These are phyloP conservation scores for Crossaster papposus DNA, from an alignment of 53 echinoderm and acorn worm genomes.

Conservation along the genomic window DNA sequence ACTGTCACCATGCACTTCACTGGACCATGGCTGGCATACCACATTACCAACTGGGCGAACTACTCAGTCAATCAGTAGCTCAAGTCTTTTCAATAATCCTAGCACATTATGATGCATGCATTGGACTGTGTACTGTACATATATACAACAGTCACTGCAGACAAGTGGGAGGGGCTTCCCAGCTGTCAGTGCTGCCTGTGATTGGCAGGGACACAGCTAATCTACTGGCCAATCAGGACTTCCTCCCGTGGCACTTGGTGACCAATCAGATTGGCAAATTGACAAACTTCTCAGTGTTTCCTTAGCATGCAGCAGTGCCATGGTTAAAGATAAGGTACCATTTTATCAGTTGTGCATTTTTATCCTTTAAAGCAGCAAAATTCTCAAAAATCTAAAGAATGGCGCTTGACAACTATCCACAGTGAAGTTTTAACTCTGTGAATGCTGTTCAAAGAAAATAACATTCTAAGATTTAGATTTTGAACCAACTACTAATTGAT, in stretches of 20 bases:
- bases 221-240: slow-evolving; percentile 43
- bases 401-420: no score
- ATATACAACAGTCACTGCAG: not conserved
- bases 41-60: not conserved
- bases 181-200: slow-evolving; percentile 48
- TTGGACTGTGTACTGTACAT: not conserved
- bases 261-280: slow-evolving; percentile 34
- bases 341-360: no score
- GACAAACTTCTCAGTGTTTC: slow-evolving; percentile 18
- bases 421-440: no score
- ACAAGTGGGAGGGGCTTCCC: slow-evolving; percentile 31
- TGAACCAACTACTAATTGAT: no score
- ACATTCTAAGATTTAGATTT: no score
- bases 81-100: not conserved
- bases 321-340: no score
- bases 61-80: not conserved
- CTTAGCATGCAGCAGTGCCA: not conserved
- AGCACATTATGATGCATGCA: not conserved
- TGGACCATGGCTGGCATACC: slow-evolving; percentile 32
- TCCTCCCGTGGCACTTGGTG: slow-evolving; percentile 3
- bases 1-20: not conserved
- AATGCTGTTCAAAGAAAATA: no score
- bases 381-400: no score
- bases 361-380: no score
- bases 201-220: slow-evolving; percentile 48